Conservation (phyloP, 2,797 vertebrate species). For the Linurgus olivaceus region DNA sequence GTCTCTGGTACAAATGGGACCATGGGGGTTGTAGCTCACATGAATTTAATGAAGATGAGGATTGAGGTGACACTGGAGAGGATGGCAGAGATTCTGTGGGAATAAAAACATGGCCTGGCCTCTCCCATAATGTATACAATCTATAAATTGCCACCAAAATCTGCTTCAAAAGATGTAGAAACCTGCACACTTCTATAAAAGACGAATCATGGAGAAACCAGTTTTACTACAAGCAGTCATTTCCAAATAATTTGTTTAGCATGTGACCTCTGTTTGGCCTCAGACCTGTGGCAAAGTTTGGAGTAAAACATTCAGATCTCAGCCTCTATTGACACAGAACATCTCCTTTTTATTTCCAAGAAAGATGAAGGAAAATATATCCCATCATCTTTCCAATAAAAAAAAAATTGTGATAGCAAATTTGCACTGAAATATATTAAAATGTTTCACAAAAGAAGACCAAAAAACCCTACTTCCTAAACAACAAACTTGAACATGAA, state of each 20-base stretch:
- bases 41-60: background rate
- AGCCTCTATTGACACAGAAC: background rate
- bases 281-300: background rate
- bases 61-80: background rate
- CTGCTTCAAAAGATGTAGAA: background rate
- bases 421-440: background rate
- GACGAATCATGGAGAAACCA: rapidly evolving
- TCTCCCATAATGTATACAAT: background rate
- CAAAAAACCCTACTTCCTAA: background rate
- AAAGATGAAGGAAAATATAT: background rate
- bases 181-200: background rate
- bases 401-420: rapidly evolving
- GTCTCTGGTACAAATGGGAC: background rate
- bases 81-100: background rate
- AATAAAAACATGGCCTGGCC: background rate
- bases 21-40: background rate
- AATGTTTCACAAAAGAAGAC: background rate
- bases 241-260: background rate
- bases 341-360: background rate
- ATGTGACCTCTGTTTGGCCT: background rate
- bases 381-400: background rate
- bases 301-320: background rate
- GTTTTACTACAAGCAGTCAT: background rate
- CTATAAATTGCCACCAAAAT: background rate
- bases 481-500: background rate